Base-by-base conservation (phyloP, 2,113 vertebrate genomes). In the Garra rufa region DNA sequence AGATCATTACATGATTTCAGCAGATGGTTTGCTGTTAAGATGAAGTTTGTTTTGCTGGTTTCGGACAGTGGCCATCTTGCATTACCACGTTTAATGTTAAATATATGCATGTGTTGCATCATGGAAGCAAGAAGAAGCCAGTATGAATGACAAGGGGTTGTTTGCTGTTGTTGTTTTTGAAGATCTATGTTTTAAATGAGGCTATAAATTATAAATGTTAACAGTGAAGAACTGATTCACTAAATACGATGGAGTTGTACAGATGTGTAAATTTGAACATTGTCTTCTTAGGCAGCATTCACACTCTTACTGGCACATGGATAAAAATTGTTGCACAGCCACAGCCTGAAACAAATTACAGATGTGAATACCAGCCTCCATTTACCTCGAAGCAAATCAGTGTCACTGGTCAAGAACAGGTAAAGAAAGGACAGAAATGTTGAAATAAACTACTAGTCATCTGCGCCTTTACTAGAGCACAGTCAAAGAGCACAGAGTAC, bases 351-450 rank as follows among this genome's bases (percentile, higher is more conserved):
- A 3, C 52, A 57, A 2, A 0, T 3, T 73, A 86, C 43, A 77
- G 17, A 55, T 88, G 87, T 69, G 13, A 78, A 4, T 88, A 88
- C 59, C 43, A 85, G 14, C 87, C 87, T 59, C 55, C 82, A 69
- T 84, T 88, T 46, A 74, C 52, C 59, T 73, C 52, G 19, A 17
- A 44, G n/a, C 50, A 4, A 15, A 26, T n/a, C 41, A 9, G 44
- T 9, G 10, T 41, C 4, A 15, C 3, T 34, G 78, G 30, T 57
- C n/a, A 82, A 30, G 34, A 82, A 10, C 26, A 84, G 85, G 85
- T 88, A 84, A 50, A 13, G 38, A 46, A 38, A 78, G 15, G 15
- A 30, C 26, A 15, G 1, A 63, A 63, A 63, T 15, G 4, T 0
- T 28, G 59, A 50, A 52, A 5, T 52, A 2, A 52, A 52, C 46